Percentiles rank a stretch among this genome's conserved stretches.
Conservation (phyloP, 2,888 invertebrate species). For the Sphaeridia pumilis region DNA sequence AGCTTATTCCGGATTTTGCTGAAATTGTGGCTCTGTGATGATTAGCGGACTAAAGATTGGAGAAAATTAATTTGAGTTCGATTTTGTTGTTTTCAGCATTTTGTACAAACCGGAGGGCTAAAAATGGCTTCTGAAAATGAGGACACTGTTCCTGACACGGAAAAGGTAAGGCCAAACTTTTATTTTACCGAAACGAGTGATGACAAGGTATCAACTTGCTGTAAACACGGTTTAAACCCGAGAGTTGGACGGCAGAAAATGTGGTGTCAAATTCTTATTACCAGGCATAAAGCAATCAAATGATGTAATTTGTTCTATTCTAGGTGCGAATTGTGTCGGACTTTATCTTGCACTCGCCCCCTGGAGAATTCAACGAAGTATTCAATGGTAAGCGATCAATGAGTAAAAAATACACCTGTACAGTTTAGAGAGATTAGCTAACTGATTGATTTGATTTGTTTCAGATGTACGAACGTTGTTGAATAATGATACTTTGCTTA, state of each 20-base stretch:
- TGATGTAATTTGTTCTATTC: background rate
- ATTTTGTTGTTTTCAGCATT: no score
- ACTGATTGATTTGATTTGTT: conserved; percentile 21
- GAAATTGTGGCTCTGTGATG: no score
- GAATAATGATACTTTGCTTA: conserved; percentile 88
- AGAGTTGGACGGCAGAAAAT: background rate
- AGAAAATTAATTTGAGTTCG: no score
- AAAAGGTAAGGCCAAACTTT: conserved; percentile 36
- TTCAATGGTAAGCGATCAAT: conserved; percentile 56
- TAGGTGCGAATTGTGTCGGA: conserved; percentile 89
- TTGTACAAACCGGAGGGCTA: no score
- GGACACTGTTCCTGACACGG: conserved; percentile 38
- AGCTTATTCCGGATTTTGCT: no score
- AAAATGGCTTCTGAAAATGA: conserved; percentile 37
- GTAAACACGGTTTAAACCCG: no score
- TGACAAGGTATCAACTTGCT: background rate
- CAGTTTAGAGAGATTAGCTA: background rate
- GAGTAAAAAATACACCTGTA: background rate
- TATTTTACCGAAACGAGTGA: background rate
- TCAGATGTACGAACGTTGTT: conserved; percentile 75
- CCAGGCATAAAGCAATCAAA: background rate
- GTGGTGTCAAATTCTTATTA: background rate
- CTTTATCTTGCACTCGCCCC: conserved; percentile 97
- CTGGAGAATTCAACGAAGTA: conserved; percentile 99
- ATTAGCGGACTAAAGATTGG: no score